Conservation (phyloP, 2,113 vertebrate species). For the Brachionichthys hirsutus region DNA sequence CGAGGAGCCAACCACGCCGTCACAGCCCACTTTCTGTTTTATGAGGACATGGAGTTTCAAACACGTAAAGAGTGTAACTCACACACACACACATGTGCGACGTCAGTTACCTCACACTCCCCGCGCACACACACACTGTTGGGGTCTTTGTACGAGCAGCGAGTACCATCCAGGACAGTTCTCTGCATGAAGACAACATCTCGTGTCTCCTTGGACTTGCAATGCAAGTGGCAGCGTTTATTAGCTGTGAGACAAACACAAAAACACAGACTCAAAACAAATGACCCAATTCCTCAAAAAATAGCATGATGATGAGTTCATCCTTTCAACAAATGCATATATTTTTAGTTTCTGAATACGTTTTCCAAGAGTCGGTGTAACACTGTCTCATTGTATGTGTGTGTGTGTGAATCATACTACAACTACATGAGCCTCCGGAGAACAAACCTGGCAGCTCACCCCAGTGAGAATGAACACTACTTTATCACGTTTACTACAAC, state of each 20-base stretch:
- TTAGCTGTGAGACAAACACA: constrained; percentile 79
- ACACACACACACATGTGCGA: not conserved
- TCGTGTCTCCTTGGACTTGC: constrained; percentile 87
- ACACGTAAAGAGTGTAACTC: not conserved
- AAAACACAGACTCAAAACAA: not conserved
- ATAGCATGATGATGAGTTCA: constrained; percentile 10
- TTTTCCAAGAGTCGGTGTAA: constrained; percentile 27
- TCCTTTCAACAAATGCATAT: constrained; percentile 19
- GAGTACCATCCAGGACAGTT: constrained; percentile 88
- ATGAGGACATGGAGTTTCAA: constrained; percentile 27
- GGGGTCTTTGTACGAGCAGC: constrained; percentile 94
- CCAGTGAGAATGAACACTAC: constrained; percentile 39
- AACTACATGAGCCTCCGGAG: constrained; percentile 48
- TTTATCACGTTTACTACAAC: constrained; percentile 41
- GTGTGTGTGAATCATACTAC: constrained; percentile 56
- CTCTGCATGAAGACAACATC: constrained; percentile 90
- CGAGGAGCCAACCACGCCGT: constrained; percentile 89
- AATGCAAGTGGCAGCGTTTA: constrained; percentile 92
- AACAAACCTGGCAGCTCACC: constrained; percentile 57
- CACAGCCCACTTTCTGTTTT: constrained; percentile 94
- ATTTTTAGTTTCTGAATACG: constrained; percentile 32
- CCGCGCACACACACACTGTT: constrained; percentile 93
- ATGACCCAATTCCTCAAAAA: not conserved
- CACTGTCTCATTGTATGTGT: constrained; percentile 40
- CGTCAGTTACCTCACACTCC: constrained; percentile 86